Conservation (phyloP, 2,888 invertebrate genomes). For the Diplazon laetatorius region DNA sequence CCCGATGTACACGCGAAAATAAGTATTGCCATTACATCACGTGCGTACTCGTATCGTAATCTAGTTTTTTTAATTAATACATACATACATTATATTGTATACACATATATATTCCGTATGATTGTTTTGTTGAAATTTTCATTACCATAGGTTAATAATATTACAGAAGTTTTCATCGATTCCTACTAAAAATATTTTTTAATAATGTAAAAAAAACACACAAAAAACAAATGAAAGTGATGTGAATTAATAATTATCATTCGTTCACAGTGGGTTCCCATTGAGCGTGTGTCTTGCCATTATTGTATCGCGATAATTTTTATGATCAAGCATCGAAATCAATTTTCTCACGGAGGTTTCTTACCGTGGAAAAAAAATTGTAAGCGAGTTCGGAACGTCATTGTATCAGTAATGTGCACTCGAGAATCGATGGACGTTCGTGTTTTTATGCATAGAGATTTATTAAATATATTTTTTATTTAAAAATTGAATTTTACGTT, state of each 20-base stretch:
- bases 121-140: not conserved
- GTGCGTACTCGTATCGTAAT: conserved; percentile 8
- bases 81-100: not conserved
- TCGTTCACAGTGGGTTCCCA: no score
- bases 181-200: not conserved
- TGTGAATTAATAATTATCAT: not conserved
- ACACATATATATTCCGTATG: not conserved
- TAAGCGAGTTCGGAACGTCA: no score
- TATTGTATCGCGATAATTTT: not conserved
- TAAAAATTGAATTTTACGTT: no score
- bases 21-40: conserved; percentile 18
- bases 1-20: not conserved
- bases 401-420: no score
- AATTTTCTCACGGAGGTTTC: no score
- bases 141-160: not conserved
- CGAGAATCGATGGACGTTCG: no score
- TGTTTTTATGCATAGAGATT: no score
- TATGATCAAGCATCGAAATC: no score
- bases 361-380: no score
- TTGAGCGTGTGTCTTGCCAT: no score
- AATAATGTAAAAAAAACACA: no score
- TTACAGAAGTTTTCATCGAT: conserved; percentile 3
- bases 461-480: no score
- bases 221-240: not conserved
- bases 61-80: conserved; percentile 10